Evolutionary conservation across 2,797 vertebrate genomes (phyloP), one percentile per base, ranked within the genome.

Genomic region (Sardinella longiceps): DNA sequence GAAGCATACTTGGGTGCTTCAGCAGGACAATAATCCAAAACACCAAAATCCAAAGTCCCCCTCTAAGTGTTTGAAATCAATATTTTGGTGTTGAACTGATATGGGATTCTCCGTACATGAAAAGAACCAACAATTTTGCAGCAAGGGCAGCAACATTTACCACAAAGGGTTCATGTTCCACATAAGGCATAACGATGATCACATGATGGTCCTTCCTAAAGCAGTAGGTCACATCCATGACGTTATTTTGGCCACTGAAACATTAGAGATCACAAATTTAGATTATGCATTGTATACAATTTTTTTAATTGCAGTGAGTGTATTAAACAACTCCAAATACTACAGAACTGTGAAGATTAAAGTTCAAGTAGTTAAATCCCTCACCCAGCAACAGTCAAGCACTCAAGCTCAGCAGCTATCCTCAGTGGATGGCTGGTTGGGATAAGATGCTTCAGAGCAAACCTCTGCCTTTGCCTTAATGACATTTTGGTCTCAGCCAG

Each of bases 161-260:
- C 94, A 97, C 92, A 92, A 99, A 97, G 37, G 97, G 93, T 89
- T 98, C 96, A 85, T 99, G 98, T 85, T 98, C 97, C 94, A 99
- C 93, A 89, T 98, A 99, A 0, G 98, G 98, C 98, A 99, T 99
- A 83, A 98, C 96, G 87, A 99, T 98, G 91, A 99, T 97, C 86
- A 98, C 97, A 0, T 99, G 97, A 88, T 99, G 97, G 33, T 98
- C 97, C 84, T 97, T 98, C 91, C 98, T 96, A 91, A 98, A 98
- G 94, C 98, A 99, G 86, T 97, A 99, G 2, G 97, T 97, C 87
- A 97, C 97, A 87, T 97, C 98, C 94, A 99, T 99, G 87, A 99
- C 98, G 39, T 98, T 98, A 86, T 99, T 98, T 91, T 94, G 96
- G 83, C 98, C 98, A 80, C 98, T 99, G 91, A 60, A 93, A 92